Evolutionary conservation across 1,140 invertebrate genomes (phyloP), one percentile per base, ranked within the genome.

Genomic region (Theocolax elegans): DNA sequence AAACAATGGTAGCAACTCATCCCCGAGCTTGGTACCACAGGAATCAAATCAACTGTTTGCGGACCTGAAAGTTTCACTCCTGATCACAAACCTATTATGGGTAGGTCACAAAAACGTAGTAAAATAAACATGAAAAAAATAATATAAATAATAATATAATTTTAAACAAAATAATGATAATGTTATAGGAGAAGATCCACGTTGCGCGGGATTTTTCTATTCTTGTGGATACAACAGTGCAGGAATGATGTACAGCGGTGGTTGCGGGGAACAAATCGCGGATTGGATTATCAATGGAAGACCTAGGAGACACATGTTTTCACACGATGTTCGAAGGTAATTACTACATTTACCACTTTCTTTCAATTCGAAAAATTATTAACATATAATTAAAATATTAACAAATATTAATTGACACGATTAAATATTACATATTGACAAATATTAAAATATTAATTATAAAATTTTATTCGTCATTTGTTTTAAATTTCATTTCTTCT

Each of bases 171-270:
- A 44, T 15, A 44, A 44, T 9, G 7, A 48, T 2, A 48, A 21
- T 21, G 46, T 48, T 4, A 48, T 66, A 87, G 87, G 87, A 15
- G 89, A 90, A 75, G 87, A 89, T 77, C 87, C 87, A 3, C 75
- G 78, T 12, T 85, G 83, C 65, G 68, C 71, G 74, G 88, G 93
- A 48, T 88, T 96, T 27, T 96, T 91, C 80, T 93, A 96, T 79
- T 93, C 91, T 48, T 94, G 92, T 77, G 95, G 93, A 10, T 96
- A 94, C 80, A 97, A 97, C 80, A 95, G 93, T 25, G 90, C 92
- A 1, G 95, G 95, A 3, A 95, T 97, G 90, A 96, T 95, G 92
- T 89, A 95, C 53, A 93, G 94, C 31, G 93, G 93, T 4, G 95
- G 95, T 2, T 94, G 92, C 74, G 93, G 91, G 0, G 90, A 94